Conservation (phyloP, 2,113 vertebrate species). For the Cettia cetti region DNA sequence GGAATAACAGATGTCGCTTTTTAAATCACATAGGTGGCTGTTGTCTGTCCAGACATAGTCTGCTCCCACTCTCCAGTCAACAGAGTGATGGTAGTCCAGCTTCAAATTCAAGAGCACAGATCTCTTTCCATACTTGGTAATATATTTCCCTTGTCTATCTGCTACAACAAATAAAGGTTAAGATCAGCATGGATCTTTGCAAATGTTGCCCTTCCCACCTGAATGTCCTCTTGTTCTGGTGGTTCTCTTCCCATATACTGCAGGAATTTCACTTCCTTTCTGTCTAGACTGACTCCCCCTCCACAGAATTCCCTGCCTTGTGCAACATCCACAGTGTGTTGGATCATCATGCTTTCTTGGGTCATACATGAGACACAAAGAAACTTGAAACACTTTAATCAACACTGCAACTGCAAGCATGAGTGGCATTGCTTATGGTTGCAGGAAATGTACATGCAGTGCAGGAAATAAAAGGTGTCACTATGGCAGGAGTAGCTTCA, state of each 20-base stretch:
- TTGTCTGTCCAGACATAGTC: not conserved
- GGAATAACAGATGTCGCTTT: not conserved
- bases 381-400: not conserved
- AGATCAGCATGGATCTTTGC: not conserved
- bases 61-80: not conserved
- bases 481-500: not conserved
- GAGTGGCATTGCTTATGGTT: not conserved
- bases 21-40: not conserved
- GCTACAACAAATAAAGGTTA: not conserved
- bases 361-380: not conserved
- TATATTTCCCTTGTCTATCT: not conserved
- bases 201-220: not conserved
- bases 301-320: not conserved
- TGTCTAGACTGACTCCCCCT: not conserved
- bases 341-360: not conserved
- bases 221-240: not conserved
- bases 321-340: not conserved
- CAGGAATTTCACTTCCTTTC: not conserved
- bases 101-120: not conserved
- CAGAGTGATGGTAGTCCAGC: not conserved
- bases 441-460: not conserved
- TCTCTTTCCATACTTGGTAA: not conserved
- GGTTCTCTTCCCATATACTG: not conserved
- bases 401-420: not conserved
- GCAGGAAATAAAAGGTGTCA: not conserved